Conservation (phyloP, 2,888 invertebrate species). For the Macrophya alboannulata region DNA sequence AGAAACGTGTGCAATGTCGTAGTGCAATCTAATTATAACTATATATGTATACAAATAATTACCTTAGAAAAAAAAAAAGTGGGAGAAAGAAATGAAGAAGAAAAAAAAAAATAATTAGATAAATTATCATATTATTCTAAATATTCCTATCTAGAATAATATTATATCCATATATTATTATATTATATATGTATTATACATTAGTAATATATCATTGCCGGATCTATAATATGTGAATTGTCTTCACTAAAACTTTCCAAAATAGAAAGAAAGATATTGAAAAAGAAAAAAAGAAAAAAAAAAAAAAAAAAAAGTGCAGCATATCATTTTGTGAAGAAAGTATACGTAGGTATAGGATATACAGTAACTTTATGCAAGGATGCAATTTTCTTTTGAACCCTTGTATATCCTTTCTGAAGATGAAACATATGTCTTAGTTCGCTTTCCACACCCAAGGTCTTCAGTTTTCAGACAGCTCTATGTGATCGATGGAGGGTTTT, state of each 20-base stretch:
- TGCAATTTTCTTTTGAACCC: neutral
- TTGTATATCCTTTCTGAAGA: neutral
- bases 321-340: too few species aligned
- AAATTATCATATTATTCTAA: too few species aligned
- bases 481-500: neutral
- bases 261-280: too few species aligned
- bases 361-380: too few species aligned
- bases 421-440: neutral
- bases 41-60: conserved; percentile 19
- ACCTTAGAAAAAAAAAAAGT: neutral
- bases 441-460: neutral
- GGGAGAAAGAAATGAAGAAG: neutral
- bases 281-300: too few species aligned
- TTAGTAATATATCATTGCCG: neutral
- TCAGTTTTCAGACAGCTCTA: too few species aligned
- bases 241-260: too few species aligned
- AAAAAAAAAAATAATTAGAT: neutral
- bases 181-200: neutral
- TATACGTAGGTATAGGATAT: too few species aligned
- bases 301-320: too few species aligned
- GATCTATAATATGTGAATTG: neutral
- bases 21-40: conserved; percentile 72
- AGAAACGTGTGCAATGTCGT: conserved; percentile 73
- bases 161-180: neutral
- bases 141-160: neutral